These are phyloP conservation scores for Cynodonichthys magdalenae DNA, from an alignment of 2,797 vertebrate species.

Conservation along the genomic window DNA sequence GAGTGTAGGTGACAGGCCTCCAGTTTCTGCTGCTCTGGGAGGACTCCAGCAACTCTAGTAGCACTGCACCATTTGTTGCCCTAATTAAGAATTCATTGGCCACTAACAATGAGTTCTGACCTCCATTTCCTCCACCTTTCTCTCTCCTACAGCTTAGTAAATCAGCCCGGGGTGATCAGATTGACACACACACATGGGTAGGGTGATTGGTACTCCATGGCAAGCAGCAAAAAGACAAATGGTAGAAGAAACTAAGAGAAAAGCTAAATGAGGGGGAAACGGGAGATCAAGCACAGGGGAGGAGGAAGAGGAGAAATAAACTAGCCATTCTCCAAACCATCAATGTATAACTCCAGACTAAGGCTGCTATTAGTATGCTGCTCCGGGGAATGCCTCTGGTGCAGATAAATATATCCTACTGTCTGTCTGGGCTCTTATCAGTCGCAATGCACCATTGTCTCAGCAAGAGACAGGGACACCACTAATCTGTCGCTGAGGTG, in stretches of 20 bases:
- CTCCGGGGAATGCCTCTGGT: conserved; percentile 54
- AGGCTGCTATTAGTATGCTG: conserved; percentile 47
- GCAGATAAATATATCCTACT: conserved; percentile 63
- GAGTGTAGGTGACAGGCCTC: conserved; percentile 55
- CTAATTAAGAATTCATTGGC: conserved; percentile 84
- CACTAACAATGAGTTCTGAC: conserved; percentile 79
- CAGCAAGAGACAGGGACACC: conserved; percentile 55
- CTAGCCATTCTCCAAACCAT: conserved; percentile 45
- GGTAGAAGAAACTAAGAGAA: not conserved
- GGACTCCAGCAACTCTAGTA: conserved; percentile 58
- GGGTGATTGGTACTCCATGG: conserved; percentile 34
- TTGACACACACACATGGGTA: conserved; percentile 35
- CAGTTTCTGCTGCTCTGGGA: conserved; percentile 58
- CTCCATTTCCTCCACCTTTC: conserved; percentile 74
- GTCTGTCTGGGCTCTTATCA: conserved; percentile 61
- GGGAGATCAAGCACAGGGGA: conserved; percentile 5
- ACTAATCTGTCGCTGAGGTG: conserved; percentile 57
- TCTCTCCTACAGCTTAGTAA: conserved; percentile 55
- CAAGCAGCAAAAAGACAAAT: conserved; percentile 19
- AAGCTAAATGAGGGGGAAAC: conserved; percentile 4
- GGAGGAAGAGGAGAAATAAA: conserved; percentile 18
- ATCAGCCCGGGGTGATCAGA: conserved; percentile 58
- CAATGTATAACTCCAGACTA: conserved; percentile 45
- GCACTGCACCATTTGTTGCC: conserved; percentile 78
- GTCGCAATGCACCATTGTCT: conserved; percentile 42